Base-by-base conservation (phyloP, 2,113 vertebrate genomes). In the Misgurnus mizolepis region DNA sequence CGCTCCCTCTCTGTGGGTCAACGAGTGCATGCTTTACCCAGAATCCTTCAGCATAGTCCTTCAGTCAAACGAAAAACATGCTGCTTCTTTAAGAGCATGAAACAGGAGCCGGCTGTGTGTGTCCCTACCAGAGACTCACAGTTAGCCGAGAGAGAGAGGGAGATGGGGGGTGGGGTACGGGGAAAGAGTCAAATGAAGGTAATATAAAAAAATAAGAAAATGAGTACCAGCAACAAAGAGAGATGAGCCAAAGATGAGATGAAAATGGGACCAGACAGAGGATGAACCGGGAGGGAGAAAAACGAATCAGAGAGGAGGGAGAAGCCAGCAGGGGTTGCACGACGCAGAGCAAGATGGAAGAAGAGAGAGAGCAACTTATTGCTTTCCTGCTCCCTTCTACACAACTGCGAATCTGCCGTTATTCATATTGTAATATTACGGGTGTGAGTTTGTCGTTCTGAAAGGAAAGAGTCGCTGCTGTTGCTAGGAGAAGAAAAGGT, bases 401-500 rank as follows among this genome's bases (percentile, higher is more conserved):
- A 86, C 86, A 88, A 85, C 86, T 84, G 84, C 88, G 85, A 89
- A 89, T 79, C 91, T 90, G 90, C 86, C 90, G 90, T 94, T 91
- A 93, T 95, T 94, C 90, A 92, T 94, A 93, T 95, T 92, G 92
- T 94, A 90, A 95, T 95, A 93, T 94, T 93, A 94, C 88, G 93
- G 94, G 93, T 95, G 94, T 95, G 92, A 88, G 89, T 81, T 89
- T 85, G 87, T 89, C 80, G 88, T 90, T 90, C 89, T 41, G 82
- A 89, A 79, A 92, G 90, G 88, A 87, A 89, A 88, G 92, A 87
- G 86, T 88, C 93, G 14, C 60, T 76, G 60, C 93, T 97, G 96
- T 98, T 98, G 96, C 96, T 97, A 96, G 95, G 96, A 95, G 94
- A 90, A 93, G 55, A 91, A 92, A 92, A 89, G 90, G 93, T 86